Evolutionary conservation across 2,888 invertebrate species (phyloP), one percentile per base, ranked within the genome.

Genomic region (Harmothoe impar): DNA sequence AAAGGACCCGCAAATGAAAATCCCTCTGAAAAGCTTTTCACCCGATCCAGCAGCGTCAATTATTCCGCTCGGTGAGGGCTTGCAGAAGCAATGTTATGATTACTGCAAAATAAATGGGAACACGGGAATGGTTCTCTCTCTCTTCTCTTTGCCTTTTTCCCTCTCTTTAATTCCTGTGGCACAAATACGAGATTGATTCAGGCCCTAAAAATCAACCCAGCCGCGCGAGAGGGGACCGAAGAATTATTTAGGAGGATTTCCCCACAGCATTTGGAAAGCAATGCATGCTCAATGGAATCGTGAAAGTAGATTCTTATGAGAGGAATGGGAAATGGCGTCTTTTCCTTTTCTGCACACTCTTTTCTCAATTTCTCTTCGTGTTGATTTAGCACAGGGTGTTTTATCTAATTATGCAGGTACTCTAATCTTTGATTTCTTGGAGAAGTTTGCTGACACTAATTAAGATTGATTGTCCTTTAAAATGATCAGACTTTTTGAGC

Each of bases 401-500:
- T 72, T 72, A 23, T 72, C 29, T 29, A 72, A 72, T 72, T 72
- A 72, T 72, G 72, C 72, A 72, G 15, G 72, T 72, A 25, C 72
- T 72, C 72, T 72, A 72, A 72, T 72, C 72, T 72, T 72, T 72
- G 72, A 72, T 72, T 72, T 72, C 72, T 51, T 84, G 33, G 35
- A 43, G 43, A 84, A 84, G 43, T 35, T 84, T 51, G 35, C 84
- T 84, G 84, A 51, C 84, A 84, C 84, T 84, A 84, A 84, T 84
- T 84, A 51, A 51, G 84, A 84, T 84, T 35, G 84, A 84, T 84
- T 84, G 84, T 51, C 84, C 43, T 51, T 51, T 51, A 51, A 51
- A 84, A 51, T 84, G 51, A 84, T 84, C 51, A 84, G 43, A 33
- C 17, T 43, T 84, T 84, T 84, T 84, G 17, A 31, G 35, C 33